Evolutionary conservation across 2,888 invertebrate species (phyloP).

Genomic region (Leptinotarsa rubiginosa): DNA sequence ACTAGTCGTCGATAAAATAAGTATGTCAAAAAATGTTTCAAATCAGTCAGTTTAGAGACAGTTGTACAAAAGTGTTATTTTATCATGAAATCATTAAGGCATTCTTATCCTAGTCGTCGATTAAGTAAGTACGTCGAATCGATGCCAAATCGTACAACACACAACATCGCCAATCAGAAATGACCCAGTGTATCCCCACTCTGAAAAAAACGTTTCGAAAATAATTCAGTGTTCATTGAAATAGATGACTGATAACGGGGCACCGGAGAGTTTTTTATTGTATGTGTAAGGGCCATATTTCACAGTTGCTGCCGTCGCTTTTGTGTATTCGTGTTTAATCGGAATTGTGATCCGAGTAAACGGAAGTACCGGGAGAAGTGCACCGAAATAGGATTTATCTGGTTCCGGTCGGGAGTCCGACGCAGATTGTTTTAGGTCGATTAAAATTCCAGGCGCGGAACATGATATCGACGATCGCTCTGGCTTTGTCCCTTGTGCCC

Average conservation of each 20-base stretch:
- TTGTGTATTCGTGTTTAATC: constrained; percentile 57
- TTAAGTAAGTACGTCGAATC: neutral
- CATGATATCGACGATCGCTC: constrained; percentile 56
- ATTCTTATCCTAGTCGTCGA: too few species aligned
- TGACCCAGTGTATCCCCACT: neutral
- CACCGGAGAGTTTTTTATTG: constrained; percentile 41
- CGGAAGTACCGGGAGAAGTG: constrained; percentile 61
- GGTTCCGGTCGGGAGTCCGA: constrained; percentile 61
- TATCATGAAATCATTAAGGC: too few species aligned
- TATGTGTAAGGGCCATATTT: constrained; percentile 47
- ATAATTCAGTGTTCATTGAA: constrained; percentile 37
- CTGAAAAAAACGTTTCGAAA: constrained; percentile 27
- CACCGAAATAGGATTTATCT: constrained; percentile 64
- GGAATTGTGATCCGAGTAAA: constrained; percentile 53
- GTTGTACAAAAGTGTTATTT: too few species aligned
- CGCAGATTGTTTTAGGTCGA: constrained; percentile 67
- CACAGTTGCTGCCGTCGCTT: constrained; percentile 52
- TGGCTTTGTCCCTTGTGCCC: constrained; percentile 55
- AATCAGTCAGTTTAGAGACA: too few species aligned
- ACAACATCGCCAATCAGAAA: too few species aligned
- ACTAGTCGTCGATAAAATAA: too few species aligned
- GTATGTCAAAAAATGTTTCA: too few species aligned
- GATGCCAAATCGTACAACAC: neutral
- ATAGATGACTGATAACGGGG: constrained; percentile 39
- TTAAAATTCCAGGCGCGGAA: constrained; percentile 65